Percentiles rank a stretch among this genome's conserved stretches.
phyloP scores from a whole-genome alignment of 2,888 invertebrate genomes.

The Neoscelio sp. region DNA sequence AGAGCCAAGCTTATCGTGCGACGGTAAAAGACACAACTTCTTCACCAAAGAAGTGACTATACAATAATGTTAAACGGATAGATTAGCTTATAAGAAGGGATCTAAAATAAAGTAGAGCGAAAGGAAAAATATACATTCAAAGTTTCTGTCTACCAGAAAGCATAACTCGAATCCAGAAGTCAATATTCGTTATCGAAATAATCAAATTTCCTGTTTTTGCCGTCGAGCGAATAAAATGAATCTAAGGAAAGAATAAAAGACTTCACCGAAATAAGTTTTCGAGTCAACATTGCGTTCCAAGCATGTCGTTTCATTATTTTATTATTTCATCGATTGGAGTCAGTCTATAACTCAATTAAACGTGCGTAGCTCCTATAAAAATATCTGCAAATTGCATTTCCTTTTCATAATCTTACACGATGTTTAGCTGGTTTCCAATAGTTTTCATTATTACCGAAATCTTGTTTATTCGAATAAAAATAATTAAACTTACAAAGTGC shows the following conservation, averaged over 20 bases:
- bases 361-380: too few species aligned
- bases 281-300: background rate
- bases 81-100: slow-evolving; percentile 31
- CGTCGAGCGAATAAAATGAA: slow-evolving; percentile 5
- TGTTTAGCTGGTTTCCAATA: slow-evolving; percentile 18
- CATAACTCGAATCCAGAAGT: slow-evolving; percentile 45
- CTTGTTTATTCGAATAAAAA: slow-evolving; percentile 11
- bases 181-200: slow-evolving; percentile 36
- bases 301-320: too few species aligned
- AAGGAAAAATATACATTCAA: slow-evolving; percentile 19
- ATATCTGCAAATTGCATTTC: too few species aligned
- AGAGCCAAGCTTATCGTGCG: slow-evolving; percentile 39
- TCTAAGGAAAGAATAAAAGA: slow-evolving; percentile 6
- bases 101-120: slow-evolving; percentile 35
- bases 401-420: background rate
- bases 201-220: slow-evolving; percentile 24
- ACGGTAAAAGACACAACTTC: slow-evolving; percentile 33
- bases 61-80: slow-evolving; percentile 49
- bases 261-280: slow-evolving; percentile 3
- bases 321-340: background rate
- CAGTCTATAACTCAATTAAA: background rate
- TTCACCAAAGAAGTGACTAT: slow-evolving; percentile 44
- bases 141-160: slow-evolving; percentile 37
- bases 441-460: slow-evolving; percentile 19
- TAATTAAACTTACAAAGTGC: slow-evolving; percentile 24